These are phyloP conservation scores for Epistrophe eligans DNA, from an alignment of 2,888 invertebrate genomes.

Conservation along the genomic window DNA sequence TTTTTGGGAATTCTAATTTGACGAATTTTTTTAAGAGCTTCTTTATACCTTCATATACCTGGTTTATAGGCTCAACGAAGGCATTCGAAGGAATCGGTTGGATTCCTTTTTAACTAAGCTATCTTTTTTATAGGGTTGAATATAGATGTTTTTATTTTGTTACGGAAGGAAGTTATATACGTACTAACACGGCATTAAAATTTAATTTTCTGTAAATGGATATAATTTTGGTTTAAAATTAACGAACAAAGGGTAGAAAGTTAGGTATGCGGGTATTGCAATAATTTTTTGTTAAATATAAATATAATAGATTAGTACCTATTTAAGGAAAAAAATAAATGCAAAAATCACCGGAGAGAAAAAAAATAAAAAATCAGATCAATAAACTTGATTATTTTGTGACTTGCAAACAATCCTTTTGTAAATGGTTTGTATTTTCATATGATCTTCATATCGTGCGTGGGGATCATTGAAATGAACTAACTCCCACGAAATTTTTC, in stretches of 20 bases:
- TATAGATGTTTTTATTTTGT: conserved; percentile 7
- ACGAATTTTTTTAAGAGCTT: conserved; percentile 27
- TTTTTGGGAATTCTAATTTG: conserved; percentile 38
- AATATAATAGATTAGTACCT: no score
- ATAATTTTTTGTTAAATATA: no score
- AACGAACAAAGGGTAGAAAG: conserved; percentile 2
- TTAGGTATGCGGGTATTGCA: neutral
- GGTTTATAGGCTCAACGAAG: conserved; percentile 53
- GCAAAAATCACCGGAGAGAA: no score
- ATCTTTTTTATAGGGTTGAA: conserved; percentile 27
- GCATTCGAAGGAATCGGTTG: conserved; percentile 16
- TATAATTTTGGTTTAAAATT: conserved; percentile 23
- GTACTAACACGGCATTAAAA: conserved; percentile 56
- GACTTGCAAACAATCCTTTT: no score
- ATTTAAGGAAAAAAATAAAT: no score
- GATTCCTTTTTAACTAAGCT: conserved; percentile 13
- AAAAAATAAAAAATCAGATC: no score
- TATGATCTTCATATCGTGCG: no score
- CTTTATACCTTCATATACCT: conserved; percentile 25
- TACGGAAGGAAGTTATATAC: conserved; percentile 33
- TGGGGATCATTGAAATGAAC: no score
- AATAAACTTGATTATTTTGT: no score
- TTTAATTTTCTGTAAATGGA: conserved; percentile 66
- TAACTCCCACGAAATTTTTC: no score
- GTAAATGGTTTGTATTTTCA: no score